Evolutionary conservation across 35 echinoderm and acorn worm genomes (phyloP).

Genomic region (Strongylocentrotus purpuratus): DNA sequence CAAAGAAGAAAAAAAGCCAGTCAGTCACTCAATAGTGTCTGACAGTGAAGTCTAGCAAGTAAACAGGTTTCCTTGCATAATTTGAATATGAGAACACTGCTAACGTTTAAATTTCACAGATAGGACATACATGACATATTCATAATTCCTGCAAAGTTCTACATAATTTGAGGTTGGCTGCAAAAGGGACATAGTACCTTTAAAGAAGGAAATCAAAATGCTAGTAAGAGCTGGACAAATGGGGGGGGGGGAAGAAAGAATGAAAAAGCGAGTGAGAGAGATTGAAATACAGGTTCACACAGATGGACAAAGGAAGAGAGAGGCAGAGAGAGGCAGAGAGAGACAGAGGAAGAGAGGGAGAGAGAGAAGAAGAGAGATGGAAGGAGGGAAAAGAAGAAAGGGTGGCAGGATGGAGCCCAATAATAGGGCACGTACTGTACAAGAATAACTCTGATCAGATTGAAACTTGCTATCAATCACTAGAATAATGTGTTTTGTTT

Average conservation of each 20-base stretch:
- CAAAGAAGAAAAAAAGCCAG: too few relatives aligned
- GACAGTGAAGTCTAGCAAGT: too few relatives aligned
- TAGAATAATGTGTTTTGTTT: neutral
- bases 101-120: too few relatives aligned
- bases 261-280: neutral
- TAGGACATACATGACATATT: too few relatives aligned
- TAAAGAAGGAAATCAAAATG: too few relatives aligned
- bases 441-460: neutral
- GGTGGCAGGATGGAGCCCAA: neutral
- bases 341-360: neutral
- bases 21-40: too few relatives aligned
- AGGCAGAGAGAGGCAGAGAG: neutral
- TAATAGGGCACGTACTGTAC: neutral
- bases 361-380: neutral
- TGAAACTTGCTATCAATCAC: neutral
- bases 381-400: neutral
- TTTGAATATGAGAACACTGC: too few relatives aligned
- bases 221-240: too few relatives aligned
- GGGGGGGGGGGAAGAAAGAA: neutral
- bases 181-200: too few relatives aligned
- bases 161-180: too few relatives aligned
- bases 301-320: neutral
- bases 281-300: neutral
- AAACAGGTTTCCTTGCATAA: too few relatives aligned
- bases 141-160: too few relatives aligned